phyloP scores from a whole-genome alignment of 2,113 vertebrate genomes.

The Parus major region DNA sequence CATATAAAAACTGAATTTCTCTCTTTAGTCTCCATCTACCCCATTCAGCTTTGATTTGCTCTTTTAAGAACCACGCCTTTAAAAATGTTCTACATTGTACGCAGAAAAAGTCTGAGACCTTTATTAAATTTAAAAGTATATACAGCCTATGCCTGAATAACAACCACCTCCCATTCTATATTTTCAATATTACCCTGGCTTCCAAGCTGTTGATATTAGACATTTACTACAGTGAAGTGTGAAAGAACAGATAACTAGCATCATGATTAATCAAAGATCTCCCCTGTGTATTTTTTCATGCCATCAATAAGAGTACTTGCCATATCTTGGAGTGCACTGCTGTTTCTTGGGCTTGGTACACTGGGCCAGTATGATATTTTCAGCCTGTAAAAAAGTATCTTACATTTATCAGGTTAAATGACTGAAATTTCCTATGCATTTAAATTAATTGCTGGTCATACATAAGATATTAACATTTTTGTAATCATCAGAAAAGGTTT shows the following conservation, averaged over 20 bases:
- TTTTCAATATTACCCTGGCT: background rate
- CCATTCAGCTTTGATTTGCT: background rate
- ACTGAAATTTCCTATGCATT: background rate
- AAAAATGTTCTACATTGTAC: background rate
- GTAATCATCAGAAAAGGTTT: background rate
- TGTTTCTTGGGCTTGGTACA: constrained; percentile 80
- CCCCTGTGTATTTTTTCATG: background rate
- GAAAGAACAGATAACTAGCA: background rate
- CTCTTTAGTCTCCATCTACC: background rate
- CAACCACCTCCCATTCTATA: rapidly evolving
- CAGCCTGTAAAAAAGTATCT: constrained; percentile 50
- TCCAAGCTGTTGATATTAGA: background rate
- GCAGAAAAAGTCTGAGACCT: background rate
- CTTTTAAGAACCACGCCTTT: background rate
- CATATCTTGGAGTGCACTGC: constrained; percentile 77
- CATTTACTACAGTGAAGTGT: background rate
- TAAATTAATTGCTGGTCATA: background rate
- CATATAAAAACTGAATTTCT: background rate
- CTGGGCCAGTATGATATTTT: constrained; percentile 75
- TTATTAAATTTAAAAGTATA: background rate
- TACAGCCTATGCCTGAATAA: background rate
- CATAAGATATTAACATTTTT: background rate
- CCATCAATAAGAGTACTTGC: constrained; percentile 39
- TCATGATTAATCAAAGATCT: background rate
- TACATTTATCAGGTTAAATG: background rate